Evolutionary conservation across 2,888 invertebrate genomes (phyloP), one percentile per base, ranked within the genome.

Genomic region (Leucoma salicis): DNA sequence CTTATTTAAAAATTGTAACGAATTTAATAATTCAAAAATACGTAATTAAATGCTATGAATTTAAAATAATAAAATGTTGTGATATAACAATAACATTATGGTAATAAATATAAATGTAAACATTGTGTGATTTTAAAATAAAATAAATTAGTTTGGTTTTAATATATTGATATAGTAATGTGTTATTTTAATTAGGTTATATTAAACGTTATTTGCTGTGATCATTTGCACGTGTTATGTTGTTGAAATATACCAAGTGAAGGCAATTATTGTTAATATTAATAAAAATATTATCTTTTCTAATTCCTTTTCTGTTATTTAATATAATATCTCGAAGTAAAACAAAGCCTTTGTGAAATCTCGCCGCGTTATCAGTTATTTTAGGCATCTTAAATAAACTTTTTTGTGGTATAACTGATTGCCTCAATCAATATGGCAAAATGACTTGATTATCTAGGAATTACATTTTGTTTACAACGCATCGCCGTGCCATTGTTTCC

Each of bases 1-100:
- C 40, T 42, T 32, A 35, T 35, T 46, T 16, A 18, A 35, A 31
- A 25, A 10, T 54, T 57, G 35, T 42, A 47, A 46, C 46, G 31
- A 49, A 32, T 60, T 48, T 52, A 37, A 32, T 36, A 33, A 29
- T 21, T 8, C 11, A 31, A 28, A 13, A 35, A 31, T 39, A 39
- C 35, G 38, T 43, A 27, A 27, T 11, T 11, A 27, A n/a, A 27
- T 21, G 27, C n/a, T n/a, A 2, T 27, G 3, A 27, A 2, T 27
- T 27, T 27, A 27, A 27, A 5, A 27, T n/a, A n/a, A 11, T 27
- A 27, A 27, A 18, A 18, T 18, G 3, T 18, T n/a, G n/a, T n/a
- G n/a, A n/a, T n/a, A n/a, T n/a, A n/a, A n/a, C n/a, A n/a, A n/a
- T 21, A 21, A 21, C 8, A 21, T 21, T 8, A n/a, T n/a, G 3